These are phyloP conservation scores for Orcinus orca DNA, from an alignment of 2,113 vertebrate species.

Conservation along the genomic window DNA sequence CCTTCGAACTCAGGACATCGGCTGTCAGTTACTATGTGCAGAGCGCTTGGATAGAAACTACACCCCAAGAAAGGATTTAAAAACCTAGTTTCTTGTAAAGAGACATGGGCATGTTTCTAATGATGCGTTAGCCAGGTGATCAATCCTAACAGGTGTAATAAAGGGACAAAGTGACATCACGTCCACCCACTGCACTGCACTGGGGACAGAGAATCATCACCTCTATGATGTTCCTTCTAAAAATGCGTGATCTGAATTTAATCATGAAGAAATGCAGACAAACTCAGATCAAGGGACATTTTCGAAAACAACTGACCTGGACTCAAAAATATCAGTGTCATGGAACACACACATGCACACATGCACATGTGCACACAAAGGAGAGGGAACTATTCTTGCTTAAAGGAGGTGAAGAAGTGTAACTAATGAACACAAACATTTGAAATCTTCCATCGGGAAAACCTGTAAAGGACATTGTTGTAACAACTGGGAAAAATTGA, in stretches of 20 bases:
- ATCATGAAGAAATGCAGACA: neutral
- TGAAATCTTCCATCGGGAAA: neutral
- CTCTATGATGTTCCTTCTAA: neutral
- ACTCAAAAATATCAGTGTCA: neutral
- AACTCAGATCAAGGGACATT: neutral
- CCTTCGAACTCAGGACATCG: neutral
- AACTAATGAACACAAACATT: too few relatives aligned
- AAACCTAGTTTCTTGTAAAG: neutral
- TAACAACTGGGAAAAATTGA: neutral
- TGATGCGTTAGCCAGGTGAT: neutral
- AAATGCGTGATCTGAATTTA: accelerated
- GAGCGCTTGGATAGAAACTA: neutral
- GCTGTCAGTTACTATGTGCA: neutral
- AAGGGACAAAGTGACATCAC: too few relatives aligned
- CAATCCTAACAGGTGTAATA: neutral
- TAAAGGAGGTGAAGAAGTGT: neutral
- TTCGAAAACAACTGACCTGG: neutral
- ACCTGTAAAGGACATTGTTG: neutral
- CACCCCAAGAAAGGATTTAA: neutral
- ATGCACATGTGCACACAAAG: neutral
- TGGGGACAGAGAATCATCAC: neutral
- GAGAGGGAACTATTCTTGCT: neutral
- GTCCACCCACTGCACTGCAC: accelerated
- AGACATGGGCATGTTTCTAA: neutral
- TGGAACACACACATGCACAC: accelerated